phyloP scores from a whole-genome alignment of 2,888 invertebrate species.

The Campoplex capitator region DNA sequence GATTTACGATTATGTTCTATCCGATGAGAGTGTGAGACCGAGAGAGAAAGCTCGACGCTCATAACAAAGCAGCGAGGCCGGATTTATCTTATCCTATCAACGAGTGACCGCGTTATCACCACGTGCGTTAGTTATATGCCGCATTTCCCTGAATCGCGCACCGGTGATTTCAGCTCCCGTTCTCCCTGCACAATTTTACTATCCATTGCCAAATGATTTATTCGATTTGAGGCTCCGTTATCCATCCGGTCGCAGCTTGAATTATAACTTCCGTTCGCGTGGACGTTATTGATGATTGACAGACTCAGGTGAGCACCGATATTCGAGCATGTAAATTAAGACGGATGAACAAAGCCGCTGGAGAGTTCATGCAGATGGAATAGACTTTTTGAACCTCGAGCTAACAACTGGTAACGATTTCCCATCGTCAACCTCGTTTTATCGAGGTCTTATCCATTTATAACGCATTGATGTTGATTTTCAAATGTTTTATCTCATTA shows the following conservation, averaged over 20 bases:
- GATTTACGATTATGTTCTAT: conserved; percentile 41
- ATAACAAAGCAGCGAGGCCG: conserved; percentile 13
- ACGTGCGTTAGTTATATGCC: conserved; percentile 45
- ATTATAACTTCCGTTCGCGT: conserved; percentile 37
- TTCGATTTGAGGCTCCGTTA: conserved; percentile 44
- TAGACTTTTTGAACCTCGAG: background rate
- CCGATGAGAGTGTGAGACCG: conserved; percentile 3
- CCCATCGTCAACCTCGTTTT: background rate
- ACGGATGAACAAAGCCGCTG: background rate
- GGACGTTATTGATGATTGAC: conserved; percentile 40
- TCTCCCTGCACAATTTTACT: conserved; percentile 34
- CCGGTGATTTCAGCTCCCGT: conserved; percentile 12
- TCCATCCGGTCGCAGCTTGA: conserved; percentile 31
- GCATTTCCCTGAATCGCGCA: conserved; percentile 25
- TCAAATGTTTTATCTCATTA: background rate
- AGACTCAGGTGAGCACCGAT: conserved; percentile 6
- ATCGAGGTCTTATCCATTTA: background rate
- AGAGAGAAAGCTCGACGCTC: background rate
- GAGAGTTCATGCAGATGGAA: background rate
- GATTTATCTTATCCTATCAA: conserved; percentile 59
- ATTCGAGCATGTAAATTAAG: conserved; percentile 22
- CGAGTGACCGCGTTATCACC: conserved; percentile 55
- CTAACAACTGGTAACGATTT: background rate
- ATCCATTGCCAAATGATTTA: conserved; percentile 45
- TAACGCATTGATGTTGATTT: background rate